Evolutionary conservation across 1,140 invertebrate species (phyloP).

Genomic region (Drosophila melanica): DNA sequence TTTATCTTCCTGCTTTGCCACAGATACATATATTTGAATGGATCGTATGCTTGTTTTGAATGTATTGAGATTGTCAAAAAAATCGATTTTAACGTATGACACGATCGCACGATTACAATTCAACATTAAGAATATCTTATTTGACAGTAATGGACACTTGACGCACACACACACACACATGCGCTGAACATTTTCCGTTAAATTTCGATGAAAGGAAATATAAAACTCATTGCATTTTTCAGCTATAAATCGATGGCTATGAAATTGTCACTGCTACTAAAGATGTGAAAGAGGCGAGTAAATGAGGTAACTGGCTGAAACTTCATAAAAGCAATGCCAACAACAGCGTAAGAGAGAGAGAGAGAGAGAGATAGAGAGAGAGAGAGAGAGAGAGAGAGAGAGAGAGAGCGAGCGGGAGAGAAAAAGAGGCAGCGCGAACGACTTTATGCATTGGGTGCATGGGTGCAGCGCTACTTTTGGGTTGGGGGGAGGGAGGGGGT

Average conservation of each 20-base stretch:
- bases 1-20: neutral
- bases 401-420: neutral
- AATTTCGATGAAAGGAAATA: constrained; percentile 14
- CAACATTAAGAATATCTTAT: neutral
- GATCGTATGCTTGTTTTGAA: neutral
- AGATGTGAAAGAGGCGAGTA: constrained; percentile 27
- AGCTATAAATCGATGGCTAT: constrained; percentile 48
- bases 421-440: neutral
- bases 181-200: constrained; percentile 11
- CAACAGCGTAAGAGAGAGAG: no score
- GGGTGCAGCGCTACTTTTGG: constrained; percentile 17
- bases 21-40: no score
- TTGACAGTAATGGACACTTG: neutral
- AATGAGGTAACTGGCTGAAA: constrained; percentile 32
- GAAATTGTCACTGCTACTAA: constrained; percentile 39
- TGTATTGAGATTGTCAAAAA: neutral
- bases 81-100: neutral
- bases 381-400: neutral
- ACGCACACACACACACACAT: constrained; percentile 1
- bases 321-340: constrained; percentile 26
- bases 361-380: neutral
- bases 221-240: constrained; percentile 37
- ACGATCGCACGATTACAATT: constrained; percentile 4
- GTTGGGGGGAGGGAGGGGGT: neutral
- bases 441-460: constrained; percentile 19